A percentile compares a stretch with the other conserved stretches of the same genome.
phyloP scores from a whole-genome alignment of 1,140 invertebrate genomes.

The Aphis craccivora region DNA sequence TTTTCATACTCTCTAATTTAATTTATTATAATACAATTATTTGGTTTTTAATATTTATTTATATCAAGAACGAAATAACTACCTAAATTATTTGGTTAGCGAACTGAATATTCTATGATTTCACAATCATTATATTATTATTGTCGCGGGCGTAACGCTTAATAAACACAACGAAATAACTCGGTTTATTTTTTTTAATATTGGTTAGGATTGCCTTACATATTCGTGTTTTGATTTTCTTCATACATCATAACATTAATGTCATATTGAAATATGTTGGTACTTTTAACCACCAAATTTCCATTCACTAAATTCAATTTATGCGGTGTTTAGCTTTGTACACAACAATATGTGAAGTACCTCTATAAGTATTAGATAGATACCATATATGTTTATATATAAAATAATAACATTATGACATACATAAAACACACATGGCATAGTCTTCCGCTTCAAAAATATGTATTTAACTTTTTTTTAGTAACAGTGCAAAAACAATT shows the following conservation, averaged over 20 bases:
- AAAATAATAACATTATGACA: neutral
- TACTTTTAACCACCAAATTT: slow-evolving; percentile 10
- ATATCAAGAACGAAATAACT: neutral
- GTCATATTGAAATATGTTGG: neutral
- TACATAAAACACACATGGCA: neutral
- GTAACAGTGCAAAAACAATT: neutral
- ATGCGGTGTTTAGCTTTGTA: neutral
- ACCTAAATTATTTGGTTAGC: slow-evolving; percentile 35
- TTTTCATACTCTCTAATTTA: neutral
- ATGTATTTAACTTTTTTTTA: neutral
- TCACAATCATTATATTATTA: slow-evolving; percentile 51
- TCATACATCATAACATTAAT: neutral
- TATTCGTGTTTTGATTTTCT: slow-evolving; percentile 14
- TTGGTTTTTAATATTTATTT: neutral
- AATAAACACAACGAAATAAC: slow-evolving; percentile 32
- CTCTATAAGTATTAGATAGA: neutral
- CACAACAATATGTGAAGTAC: neutral
- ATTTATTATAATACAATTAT: neutral
- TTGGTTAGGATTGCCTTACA: slow-evolving; percentile 47
- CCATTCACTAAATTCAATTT: slow-evolving; percentile 7
- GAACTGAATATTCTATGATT: neutral
- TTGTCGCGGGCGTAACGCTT: slow-evolving; percentile 52
- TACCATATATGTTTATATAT: neutral
- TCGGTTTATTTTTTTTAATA: slow-evolving; percentile 37
- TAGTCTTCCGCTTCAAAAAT: neutral